A percentile compares a stretch with the other conserved stretches of the same genome.
Conservation (phyloP, 2,113 vertebrate genomes). For the Mustela lutreola region DNA sequence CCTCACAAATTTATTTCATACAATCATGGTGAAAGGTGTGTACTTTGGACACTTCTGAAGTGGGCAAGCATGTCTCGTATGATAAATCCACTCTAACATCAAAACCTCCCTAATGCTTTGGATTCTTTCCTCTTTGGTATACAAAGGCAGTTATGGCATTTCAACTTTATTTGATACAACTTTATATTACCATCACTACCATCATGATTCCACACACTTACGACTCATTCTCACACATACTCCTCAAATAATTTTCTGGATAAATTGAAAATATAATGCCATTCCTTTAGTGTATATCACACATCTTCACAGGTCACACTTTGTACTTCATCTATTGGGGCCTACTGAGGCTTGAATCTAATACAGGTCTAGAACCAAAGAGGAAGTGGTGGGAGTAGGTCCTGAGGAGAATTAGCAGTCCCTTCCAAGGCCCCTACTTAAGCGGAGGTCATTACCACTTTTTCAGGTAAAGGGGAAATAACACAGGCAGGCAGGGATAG, state of each 20-base stretch:
- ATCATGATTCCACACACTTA: neutral
- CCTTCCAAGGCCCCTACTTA: neutral
- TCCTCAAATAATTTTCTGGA: neutral
- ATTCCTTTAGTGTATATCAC: neutral
- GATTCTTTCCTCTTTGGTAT: neutral
- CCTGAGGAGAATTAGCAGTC: neutral
- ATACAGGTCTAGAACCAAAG: neutral
- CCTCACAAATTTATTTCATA: neutral
- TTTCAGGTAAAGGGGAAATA: neutral
- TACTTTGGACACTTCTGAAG: neutral
- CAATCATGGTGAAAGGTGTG: neutral
- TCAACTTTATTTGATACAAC: neutral
- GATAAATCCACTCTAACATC: neutral
- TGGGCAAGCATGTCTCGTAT: neutral
- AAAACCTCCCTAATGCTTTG: neutral
- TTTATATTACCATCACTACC: neutral
- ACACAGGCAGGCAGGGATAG: neutral
- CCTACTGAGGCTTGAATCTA: neutral
- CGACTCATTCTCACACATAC: neutral
- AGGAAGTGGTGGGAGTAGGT: neutral
- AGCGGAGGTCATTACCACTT: neutral
- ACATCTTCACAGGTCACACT: neutral
- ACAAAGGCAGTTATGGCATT: neutral
- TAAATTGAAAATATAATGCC: neutral
- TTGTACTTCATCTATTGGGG: neutral